Conservation (phyloP, 2,113 vertebrate species). For the Microcebus murinus region DNA sequence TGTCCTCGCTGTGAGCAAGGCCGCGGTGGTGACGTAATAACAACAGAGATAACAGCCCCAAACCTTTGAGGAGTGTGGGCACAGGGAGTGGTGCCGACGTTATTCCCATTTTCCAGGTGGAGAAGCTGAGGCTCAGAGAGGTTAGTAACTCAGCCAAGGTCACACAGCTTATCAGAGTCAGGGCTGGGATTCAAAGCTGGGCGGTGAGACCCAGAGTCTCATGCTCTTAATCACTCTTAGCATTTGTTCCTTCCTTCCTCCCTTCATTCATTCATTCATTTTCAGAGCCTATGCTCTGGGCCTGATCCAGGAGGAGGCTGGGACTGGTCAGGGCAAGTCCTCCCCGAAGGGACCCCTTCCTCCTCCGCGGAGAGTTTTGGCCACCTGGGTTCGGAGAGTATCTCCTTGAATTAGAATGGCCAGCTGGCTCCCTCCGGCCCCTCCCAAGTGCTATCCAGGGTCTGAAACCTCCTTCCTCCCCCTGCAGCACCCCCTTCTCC, state of each 20-base stretch:
- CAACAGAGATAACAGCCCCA: not conserved
- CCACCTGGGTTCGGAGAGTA: not conserved
- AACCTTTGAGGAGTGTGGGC: not conserved
- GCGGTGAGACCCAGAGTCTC: not conserved
- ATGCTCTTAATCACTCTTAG: not conserved
- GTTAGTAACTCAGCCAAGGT: not conserved
- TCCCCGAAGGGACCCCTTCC: not conserved
- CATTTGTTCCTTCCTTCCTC: too few relatives aligned
- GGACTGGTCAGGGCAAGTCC: not conserved
- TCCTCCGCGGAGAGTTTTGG: not conserved
- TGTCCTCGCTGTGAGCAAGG: accelerated
- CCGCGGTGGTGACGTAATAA: not conserved
- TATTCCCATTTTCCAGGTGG: not conserved
- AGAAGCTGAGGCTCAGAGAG: not conserved
- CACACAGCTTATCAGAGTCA: not conserved
- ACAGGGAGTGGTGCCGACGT: not conserved
- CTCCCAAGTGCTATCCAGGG: accelerated
- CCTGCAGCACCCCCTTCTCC: accelerated
- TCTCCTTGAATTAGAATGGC: not conserved
- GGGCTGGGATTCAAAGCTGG: not conserved
- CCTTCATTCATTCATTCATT: not conserved
- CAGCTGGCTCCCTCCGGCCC: accelerated
- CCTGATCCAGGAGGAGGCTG: not conserved
- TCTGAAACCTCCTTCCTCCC: not conserved
- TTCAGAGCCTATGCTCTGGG: not conserved